Base-by-base conservation (phyloP, 2,113 vertebrate genomes). In the Lamprotornis superbus region DNA sequence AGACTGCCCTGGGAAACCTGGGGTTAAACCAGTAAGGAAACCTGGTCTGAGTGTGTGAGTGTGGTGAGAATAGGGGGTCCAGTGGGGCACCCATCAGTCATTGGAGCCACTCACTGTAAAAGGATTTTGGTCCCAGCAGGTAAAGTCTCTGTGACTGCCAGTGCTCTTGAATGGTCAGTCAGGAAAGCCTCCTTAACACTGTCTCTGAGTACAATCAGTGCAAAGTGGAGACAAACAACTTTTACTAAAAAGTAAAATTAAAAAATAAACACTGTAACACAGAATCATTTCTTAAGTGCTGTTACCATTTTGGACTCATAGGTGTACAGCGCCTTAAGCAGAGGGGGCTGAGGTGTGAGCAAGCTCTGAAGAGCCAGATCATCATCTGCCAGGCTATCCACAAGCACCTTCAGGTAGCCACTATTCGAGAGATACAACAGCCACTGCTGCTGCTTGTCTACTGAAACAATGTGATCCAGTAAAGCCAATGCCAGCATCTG, bases 271-370 rank as follows among this genome's bases (percentile, higher is more conserved):
- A 83, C 28, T 5, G 15, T 33, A 53, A 19, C 53, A 61, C 40
- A 85, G 57, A 61, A 47, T 35, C 0, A 3, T 56, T 68, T 67
- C 56, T 65, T 13, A 88, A 76, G 44, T n/a, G n/a, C 20, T 47
- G 93, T 98, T 98, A 99, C 99, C 99, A 99, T 99, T 98, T 99
- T 99, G 96, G 99, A 99, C 93, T 99, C 99, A 1, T 99, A 99
- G 75, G 99, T 99, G 94, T 99, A 99, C 33, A 99, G 97, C 0
- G 99, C 99, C 96, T 99, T 99, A 82, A 99, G 98, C 18, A 99
- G 96, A 7, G 99, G 99, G 1, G 99, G 98, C 87, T 99, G 99
- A 35, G 99, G 99, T 3, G 97, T 96, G 25, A 99, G 98, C 53
- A 99, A 97, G 80, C 97, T 98, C 98, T 99, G 99, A 40, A 99